Evolutionary conservation across 2,888 invertebrate species (phyloP), one percentile per base, ranked within the genome.

Genomic region (Drosophila emarginata): DNA sequence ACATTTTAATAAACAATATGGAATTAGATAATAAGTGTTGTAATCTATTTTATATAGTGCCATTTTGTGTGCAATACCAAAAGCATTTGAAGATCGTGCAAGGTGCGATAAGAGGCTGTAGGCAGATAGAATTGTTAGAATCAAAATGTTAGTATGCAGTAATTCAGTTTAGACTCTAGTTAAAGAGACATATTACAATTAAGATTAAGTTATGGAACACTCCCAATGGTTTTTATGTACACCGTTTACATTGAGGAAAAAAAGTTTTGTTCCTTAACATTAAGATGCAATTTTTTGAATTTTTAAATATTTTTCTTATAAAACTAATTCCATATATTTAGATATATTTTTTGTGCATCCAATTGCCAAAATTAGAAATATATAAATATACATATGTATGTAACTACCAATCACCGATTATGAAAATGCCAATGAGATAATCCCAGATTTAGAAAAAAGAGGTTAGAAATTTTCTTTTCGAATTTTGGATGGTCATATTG

Each of bases 71-170:
- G 87, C 74, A 67, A 64, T 59, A 64, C 53, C 62, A 63, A 67
- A 72, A 72, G 69, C 72, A 76, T 72, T 62, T 64, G 58, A 64
- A 74, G 74, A 70, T 73, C 59, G 78, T 88, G 84, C 79, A 72
- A 66, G 53, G 84, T 76, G 79, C 71, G 58, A 71, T 83, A 81
- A 81, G 67, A 85, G 76, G 80, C 84, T 88, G 79, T 73, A 82
- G 80, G 83, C 83, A 59, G 61, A 68, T 68, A 75, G 65, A 74
- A 63, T 58, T 64, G 76, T 81, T 81, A 89, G 89, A 90, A 90
- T 89, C 89, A 89, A 89, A 86, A 54, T 79, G 85, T 89, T 89
- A 89, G 82, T 88, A 85, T 54, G 72, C 66, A 80, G 66, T 77
- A 68, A 69, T 78, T 80, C 23, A 68, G 54, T 61, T 63, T 67